These are phyloP conservation scores for Baccha elongata DNA, from an alignment of 2,888 invertebrate species.

Conservation along the genomic window DNA sequence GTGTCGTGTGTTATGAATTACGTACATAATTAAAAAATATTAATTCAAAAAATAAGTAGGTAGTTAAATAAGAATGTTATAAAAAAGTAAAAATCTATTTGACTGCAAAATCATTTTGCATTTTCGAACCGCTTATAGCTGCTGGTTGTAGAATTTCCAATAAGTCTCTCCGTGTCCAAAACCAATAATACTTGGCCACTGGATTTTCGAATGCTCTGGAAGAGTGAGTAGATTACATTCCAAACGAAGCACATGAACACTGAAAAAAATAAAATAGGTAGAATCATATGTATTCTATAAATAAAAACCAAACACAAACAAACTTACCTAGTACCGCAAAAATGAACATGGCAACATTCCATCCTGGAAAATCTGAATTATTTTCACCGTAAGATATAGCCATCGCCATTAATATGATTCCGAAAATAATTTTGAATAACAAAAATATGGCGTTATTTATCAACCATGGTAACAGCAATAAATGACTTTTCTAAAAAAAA, in stretches of 20 bases:
- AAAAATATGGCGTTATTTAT: slow-evolving; percentile 28
- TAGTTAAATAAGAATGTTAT: too few relatives aligned
- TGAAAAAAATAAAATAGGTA: background rate
- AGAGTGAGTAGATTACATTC: slow-evolving; percentile 39
- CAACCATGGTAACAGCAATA: slow-evolving; percentile 46
- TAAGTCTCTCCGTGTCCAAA: background rate
- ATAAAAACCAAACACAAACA: background rate
- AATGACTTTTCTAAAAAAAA: slow-evolving; percentile 27
- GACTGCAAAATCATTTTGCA: background rate
- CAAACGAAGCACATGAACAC: slow-evolving; percentile 11
- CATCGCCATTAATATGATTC: background rate
- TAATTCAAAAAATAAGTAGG: too few relatives aligned
- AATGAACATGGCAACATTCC: background rate
- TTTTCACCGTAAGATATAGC: background rate
- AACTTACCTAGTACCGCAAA: slow-evolving; percentile 22
- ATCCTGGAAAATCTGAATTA: background rate
- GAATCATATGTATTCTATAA: background rate
- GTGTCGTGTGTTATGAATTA: too few relatives aligned
- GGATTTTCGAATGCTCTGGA: slow-evolving; percentile 21
- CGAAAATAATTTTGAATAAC: background rate
- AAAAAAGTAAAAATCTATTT: too few relatives aligned
- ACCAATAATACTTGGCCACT: background rate
- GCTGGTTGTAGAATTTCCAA: background rate
- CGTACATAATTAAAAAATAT: too few relatives aligned
- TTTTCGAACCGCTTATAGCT: slow-evolving; percentile 4